These are phyloP conservation scores for Marmota monax DNA, from an alignment of 2,113 vertebrate genomes.

Conservation along the genomic window DNA sequence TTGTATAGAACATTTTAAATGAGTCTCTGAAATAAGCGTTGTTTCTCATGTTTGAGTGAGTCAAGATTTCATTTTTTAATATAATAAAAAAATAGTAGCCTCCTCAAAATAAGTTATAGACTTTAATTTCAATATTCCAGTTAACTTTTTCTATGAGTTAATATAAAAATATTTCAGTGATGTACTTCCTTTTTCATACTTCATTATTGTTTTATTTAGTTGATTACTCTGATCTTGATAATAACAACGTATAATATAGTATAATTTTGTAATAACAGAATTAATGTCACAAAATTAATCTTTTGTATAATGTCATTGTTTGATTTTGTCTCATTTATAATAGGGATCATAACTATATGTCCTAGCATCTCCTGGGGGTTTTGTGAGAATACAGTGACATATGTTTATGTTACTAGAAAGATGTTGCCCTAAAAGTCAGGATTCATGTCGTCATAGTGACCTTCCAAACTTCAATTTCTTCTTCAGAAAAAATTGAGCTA, in stretches of 20 bases:
- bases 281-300: not conserved
- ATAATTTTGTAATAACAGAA: constrained; percentile 32
- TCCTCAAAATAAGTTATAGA: not conserved
- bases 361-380: not conserved
- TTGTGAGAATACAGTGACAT: not conserved
- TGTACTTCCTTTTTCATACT: not conserved
- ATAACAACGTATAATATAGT: not conserved
- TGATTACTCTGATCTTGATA: not conserved
- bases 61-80: constrained; percentile 25
- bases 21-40: not conserved
- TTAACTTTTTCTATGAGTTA: not conserved
- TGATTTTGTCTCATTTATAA: not conserved
- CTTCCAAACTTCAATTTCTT: constrained; percentile 14
- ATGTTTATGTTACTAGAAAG: not conserved
- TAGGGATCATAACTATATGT: not conserved
- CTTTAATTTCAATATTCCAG: not conserved
- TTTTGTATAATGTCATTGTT: not conserved
- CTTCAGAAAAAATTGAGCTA: not conserved
- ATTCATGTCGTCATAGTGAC: not conserved
- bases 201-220: constrained; percentile 33
- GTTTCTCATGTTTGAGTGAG: not conserved
- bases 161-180: not conserved
- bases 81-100: not conserved
- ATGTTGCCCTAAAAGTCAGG: not conserved
- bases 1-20: not conserved